Conservation (phyloP, 1,140 invertebrate genomes). For the Phthorimaea operculella region DNA sequence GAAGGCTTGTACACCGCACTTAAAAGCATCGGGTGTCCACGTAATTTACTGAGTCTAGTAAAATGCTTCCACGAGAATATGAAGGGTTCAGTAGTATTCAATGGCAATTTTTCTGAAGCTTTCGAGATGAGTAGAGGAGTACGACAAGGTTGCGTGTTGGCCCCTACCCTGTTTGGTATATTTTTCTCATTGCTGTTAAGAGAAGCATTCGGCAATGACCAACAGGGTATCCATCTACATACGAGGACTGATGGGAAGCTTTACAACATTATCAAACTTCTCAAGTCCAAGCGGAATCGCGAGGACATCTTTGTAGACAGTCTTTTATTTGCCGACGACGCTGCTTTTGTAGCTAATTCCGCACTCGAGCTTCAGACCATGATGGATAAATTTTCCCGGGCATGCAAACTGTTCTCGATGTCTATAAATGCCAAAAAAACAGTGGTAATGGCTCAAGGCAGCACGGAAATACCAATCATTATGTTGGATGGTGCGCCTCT, state of each 20-base stretch:
- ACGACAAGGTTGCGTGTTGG: neutral
- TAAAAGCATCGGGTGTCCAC: neutral
- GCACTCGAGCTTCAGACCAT: neutral
- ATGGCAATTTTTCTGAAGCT: neutral
- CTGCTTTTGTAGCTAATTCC: neutral
- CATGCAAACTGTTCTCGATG: neutral
- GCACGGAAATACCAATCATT: neutral
- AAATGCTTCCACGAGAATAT: neutral
- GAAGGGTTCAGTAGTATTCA: neutral
- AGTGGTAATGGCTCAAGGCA: neutral
- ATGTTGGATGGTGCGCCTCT: neutral
- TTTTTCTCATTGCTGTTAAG: neutral
- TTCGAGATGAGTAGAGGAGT: neutral
- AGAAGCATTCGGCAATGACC: neutral
- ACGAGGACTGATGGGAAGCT: neutral
- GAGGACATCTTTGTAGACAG: neutral
- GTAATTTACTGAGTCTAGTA: neutral
- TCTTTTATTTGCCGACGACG: constrained; percentile 2
- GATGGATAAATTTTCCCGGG: neutral
- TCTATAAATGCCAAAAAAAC: neutral
- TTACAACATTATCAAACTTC: neutral
- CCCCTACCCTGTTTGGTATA: neutral
- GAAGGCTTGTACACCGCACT: neutral
- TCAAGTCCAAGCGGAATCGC: neutral
- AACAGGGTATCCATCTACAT: neutral